phyloP scores from a whole-genome alignment of 2,888 invertebrate species.

The Buathra laborator region DNA sequence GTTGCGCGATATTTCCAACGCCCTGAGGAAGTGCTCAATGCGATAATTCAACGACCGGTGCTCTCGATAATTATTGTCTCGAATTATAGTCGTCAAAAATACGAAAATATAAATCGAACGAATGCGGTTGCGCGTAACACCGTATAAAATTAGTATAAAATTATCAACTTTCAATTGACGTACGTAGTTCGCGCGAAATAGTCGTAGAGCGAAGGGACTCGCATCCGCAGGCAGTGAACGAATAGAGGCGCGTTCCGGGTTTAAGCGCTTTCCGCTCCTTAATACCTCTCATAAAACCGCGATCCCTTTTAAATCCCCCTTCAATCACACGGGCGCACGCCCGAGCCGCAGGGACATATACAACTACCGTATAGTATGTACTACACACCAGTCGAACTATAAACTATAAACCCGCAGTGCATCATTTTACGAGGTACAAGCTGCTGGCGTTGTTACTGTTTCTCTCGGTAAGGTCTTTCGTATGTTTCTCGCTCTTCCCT shows the following conservation, averaged over 20 bases:
- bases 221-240: conserved; percentile 64
- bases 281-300: conserved; percentile 81
- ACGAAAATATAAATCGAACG: background rate
- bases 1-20: conserved; percentile 16
- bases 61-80: conserved; percentile 46
- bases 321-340: conserved; percentile 77
- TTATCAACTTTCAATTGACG: conserved; percentile 19
- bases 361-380: conserved; percentile 9
- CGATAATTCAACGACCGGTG: conserved; percentile 29
- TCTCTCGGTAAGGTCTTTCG: conserved; percentile 48
- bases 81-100: background rate
- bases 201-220: conserved; percentile 33
- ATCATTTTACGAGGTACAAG: conserved; percentile 79
- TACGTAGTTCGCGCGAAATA: background rate
- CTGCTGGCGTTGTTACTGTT: conserved; percentile 69
- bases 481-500: conserved; percentile 25
- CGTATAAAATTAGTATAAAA: conserved; percentile 10
- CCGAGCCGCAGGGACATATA: conserved; percentile 18
- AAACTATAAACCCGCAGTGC: conserved; percentile 79
- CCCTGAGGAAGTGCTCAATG: conserved; percentile 28
- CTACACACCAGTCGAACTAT: conserved; percentile 76
- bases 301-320: conserved; percentile 83
- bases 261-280: conserved; percentile 75
- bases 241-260: conserved; percentile 67
- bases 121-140: background rate